A percentile compares a stretch with the other conserved stretches of the same genome.
Conservation (phyloP, 2,797 vertebrate genomes). For the Apodemus agrarius region DNA sequence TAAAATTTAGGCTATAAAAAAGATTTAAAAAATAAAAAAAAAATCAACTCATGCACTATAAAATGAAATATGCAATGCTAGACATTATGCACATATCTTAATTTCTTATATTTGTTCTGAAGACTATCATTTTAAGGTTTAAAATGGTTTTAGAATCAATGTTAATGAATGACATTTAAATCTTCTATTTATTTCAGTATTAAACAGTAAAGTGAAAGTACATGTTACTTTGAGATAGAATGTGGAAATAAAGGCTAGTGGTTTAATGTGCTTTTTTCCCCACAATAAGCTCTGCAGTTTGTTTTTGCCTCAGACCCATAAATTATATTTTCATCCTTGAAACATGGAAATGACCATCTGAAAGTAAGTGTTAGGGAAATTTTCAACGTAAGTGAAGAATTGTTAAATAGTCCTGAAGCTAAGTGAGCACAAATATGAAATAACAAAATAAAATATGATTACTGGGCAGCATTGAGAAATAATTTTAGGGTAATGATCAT, state of each 20-base stretch:
- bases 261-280: neutral
- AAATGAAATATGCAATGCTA: neutral
- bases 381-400: neutral
- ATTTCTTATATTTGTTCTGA: slow-evolving; percentile 27
- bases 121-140: neutral
- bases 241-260: neutral
- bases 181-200: neutral
- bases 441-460: neutral
- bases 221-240: neutral
- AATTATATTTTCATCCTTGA: neutral
- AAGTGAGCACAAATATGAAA: neutral
- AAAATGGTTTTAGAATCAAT: neutral
- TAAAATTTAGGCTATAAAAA: too few species aligned
- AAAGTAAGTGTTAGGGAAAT: neutral
- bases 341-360: neutral
- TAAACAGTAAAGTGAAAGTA: neutral
- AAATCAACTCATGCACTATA: neutral
- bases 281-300: neutral
- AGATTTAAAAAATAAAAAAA: too few species aligned
- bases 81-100: neutral
- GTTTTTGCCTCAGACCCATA: neutral
- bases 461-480: neutral
- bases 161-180: neutral
- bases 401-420: neutral
- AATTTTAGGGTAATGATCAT: neutral